Evolutionary conservation across 1,140 invertebrate species (phyloP).

Genomic region (Drosophila subpulchrella): DNA sequence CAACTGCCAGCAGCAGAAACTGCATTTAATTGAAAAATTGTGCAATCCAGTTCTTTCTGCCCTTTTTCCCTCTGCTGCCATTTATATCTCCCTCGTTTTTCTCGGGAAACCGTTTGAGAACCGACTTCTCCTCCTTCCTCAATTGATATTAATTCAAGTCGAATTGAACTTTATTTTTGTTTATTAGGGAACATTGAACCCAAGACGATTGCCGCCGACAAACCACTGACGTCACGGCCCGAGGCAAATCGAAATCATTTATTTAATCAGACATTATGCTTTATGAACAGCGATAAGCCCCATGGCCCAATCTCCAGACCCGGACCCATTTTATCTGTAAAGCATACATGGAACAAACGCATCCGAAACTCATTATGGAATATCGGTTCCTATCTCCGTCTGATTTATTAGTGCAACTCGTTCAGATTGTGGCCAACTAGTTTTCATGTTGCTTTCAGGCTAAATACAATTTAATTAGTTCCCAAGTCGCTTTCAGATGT

Average conservation of each 20-base stretch:
- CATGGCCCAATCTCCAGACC: background rate
- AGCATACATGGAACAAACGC: constrained; percentile 28
- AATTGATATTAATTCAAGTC: constrained; percentile 82
- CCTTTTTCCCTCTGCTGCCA: background rate
- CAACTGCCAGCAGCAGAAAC: constrained; percentile 35
- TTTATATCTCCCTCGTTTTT: constrained; percentile 1
- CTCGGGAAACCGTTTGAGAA: constrained; percentile 27
- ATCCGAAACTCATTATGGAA: constrained; percentile 34
- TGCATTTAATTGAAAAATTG: constrained; percentile 69
- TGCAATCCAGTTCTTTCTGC: constrained; percentile 40
- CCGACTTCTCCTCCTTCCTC: constrained; percentile 38
- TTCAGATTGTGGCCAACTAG: constrained; percentile 27
- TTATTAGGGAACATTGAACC: constrained; percentile 73
- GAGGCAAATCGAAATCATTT: constrained; percentile 43
- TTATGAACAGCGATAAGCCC: constrained; percentile 35
- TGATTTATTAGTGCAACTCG: constrained; percentile 47
- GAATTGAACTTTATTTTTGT: constrained; percentile 78
- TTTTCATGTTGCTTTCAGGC: constrained; percentile 35
- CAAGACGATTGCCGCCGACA: constrained; percentile 16
- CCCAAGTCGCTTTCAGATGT: constrained; percentile 22
- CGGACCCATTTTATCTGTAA: constrained; percentile 17
- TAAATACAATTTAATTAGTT: constrained; percentile 50
- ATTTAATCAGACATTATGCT: constrained; percentile 57
- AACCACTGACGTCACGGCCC: constrained; percentile 22
- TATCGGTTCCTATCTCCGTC: constrained; percentile 18